A percentile compares a stretch with the other conserved stretches of the same genome.
Evolutionary conservation across 2,113 vertebrate species (phyloP).

Genomic region (Eurystomus gularis): DNA sequence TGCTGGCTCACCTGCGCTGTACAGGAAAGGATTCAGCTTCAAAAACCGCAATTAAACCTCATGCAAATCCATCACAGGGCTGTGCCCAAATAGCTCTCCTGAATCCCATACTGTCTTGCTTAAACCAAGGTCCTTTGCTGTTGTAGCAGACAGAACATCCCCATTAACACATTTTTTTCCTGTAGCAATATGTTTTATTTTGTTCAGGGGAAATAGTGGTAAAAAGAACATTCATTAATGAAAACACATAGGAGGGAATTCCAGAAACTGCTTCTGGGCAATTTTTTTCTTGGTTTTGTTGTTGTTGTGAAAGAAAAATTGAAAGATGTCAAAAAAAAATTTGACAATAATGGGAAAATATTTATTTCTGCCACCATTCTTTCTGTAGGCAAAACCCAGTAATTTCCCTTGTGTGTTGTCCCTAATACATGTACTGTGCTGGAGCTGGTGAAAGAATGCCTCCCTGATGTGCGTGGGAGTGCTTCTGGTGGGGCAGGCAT

Average conservation of each 20-base stretch:
- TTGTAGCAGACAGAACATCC: neutral
- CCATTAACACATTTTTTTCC: neutral
- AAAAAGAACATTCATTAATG: neutral
- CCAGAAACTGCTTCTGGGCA: neutral
- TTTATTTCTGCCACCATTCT: neutral
- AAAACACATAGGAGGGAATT: neutral
- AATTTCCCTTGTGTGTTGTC: neutral
- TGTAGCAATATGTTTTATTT: neutral
- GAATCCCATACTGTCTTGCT: neutral
- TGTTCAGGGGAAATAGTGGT: neutral
- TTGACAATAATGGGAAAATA: neutral
- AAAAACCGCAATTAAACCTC: neutral
- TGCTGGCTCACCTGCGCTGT: fast-evolving
- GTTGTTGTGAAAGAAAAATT: neutral
- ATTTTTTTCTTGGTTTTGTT: neutral
- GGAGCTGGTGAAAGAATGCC: neutral
- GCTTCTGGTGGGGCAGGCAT: fast-evolving
- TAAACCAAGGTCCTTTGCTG: fast-evolving
- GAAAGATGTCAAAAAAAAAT: neutral
- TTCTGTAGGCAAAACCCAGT: neutral
- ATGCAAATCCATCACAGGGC: neutral
- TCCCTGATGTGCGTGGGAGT: fast-evolving
- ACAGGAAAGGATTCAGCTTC: neutral
- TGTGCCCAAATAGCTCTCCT: neutral
- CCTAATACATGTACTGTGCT: fast-evolving